Percentiles rank a stretch among this genome's conserved stretches.
Evolutionary conservation across 1,140 invertebrate species (phyloP).

Genomic region (Lutraria rhynchaena): DNA sequence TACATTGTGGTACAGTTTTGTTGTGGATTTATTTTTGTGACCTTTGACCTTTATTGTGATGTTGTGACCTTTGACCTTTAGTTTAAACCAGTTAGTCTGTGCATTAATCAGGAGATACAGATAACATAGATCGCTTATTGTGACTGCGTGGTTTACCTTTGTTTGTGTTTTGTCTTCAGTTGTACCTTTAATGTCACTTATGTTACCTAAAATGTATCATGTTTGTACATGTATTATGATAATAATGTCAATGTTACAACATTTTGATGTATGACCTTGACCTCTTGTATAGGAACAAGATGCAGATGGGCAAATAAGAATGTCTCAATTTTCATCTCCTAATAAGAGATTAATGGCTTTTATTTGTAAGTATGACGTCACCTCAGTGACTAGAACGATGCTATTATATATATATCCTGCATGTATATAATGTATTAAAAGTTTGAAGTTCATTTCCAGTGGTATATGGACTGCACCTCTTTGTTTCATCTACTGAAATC

Average conservation of each 20-base stretch:
- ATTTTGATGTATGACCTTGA: conserved; percentile 18
- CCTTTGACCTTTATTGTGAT: no score
- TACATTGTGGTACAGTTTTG: conserved; percentile 18
- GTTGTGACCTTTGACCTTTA: no score
- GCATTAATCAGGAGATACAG: conserved; percentile 15
- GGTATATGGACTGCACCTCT: no score
- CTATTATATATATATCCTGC: neutral
- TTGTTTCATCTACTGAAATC: no score
- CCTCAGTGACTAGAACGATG: neutral
- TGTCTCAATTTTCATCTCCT: conserved; percentile 57
- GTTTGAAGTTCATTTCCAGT: no score
- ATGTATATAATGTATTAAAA: no score
- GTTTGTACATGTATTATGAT: no score
- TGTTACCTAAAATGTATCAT: no score
- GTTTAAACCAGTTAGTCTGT: neutral
- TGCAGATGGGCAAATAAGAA: conserved; percentile 40
- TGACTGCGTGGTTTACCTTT: conserved; percentile 3
- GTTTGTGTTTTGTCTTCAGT: neutral
- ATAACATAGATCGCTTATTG: conserved; percentile 32
- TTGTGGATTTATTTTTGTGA: conserved; percentile 2
- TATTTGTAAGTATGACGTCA: conserved; percentile 49
- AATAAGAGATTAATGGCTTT: conserved; percentile 56
- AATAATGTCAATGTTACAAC: no score
- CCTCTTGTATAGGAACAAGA: conserved; percentile 50
- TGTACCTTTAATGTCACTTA: no score